Evolutionary conservation across 1,140 invertebrate species (phyloP).

Genomic region (Popillia japonica): DNA sequence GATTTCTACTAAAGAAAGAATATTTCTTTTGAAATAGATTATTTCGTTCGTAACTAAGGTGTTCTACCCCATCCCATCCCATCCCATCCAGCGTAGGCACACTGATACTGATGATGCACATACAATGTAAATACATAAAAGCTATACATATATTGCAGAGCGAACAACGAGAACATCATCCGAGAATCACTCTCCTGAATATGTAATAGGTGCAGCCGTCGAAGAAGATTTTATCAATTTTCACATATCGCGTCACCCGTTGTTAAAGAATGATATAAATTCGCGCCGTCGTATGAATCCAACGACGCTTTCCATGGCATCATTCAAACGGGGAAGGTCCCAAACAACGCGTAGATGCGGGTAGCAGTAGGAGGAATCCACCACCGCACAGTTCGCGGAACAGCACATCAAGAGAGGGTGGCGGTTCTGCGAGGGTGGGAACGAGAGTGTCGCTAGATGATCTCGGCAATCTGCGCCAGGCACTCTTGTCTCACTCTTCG

Average conservation of each 20-base stretch:
- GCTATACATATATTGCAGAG: too few species aligned
- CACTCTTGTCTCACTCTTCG: conserved; percentile 27
- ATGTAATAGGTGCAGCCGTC: conserved; percentile 25
- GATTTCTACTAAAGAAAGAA: too few species aligned
- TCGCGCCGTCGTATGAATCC: neutral
- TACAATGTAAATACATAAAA: neutral
- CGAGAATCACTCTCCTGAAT: conserved; percentile 8
- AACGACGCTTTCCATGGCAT: neutral
- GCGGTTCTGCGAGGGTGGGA: neutral
- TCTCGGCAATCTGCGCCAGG: conserved; percentile 40
- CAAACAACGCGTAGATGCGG: neutral
- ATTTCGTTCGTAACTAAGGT: neutral
- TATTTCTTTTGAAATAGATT: too few species aligned
- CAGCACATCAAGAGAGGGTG: neutral
- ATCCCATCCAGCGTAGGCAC: neutral
- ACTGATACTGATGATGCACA: neutral
- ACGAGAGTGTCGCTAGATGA: conserved; percentile 37
- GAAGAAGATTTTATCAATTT: conserved; percentile 37
- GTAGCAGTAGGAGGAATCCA: neutral
- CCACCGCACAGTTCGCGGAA: neutral
- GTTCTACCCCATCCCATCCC: neutral
- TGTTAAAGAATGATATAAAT: conserved; percentile 36
- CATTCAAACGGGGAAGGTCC: neutral
- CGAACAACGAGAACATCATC: neutral
- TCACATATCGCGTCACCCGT: conserved; percentile 37